These are phyloP conservation scores for Taeniopygia guttata DNA, from an alignment of 2,797 vertebrate species.

Conservation along the genomic window DNA sequence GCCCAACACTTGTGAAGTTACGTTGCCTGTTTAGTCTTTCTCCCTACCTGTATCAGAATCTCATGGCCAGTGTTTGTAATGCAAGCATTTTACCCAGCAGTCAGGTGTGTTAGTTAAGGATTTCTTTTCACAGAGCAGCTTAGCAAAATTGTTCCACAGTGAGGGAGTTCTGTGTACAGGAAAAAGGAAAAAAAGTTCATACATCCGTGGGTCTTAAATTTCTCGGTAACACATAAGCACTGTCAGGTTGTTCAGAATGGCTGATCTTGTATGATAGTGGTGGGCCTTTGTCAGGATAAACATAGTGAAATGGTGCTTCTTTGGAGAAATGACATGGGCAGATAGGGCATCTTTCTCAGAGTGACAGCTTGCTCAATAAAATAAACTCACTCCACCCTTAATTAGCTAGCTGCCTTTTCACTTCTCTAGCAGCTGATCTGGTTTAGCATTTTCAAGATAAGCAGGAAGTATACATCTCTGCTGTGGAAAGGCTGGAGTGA, in stretches of 20 bases:
- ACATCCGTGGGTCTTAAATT: neutral
- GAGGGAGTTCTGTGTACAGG: neutral
- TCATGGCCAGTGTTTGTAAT: neutral
- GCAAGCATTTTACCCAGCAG: neutral
- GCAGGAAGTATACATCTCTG: neutral
- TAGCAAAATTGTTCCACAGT: neutral
- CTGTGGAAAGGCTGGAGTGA: neutral
- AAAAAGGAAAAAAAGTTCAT: neutral
- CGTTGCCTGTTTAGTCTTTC: neutral
- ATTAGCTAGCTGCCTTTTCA: neutral
- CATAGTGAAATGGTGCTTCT: neutral
- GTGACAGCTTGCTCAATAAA: neutral
- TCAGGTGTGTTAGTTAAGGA: neutral
- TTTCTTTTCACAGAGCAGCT: neutral
- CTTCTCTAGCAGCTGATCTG: neutral
- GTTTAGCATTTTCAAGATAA: neutral
- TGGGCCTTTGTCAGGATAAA: neutral
- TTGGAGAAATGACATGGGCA: neutral
- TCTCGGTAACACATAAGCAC: fast-evolving
- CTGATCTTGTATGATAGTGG: neutral
- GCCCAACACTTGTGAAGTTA: neutral
- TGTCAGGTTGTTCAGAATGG: neutral
- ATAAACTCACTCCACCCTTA: neutral
- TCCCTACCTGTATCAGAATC: neutral
- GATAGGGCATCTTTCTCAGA: neutral